Conservation (phyloP, 2,113 vertebrate species). For the Lagopus leucura region DNA sequence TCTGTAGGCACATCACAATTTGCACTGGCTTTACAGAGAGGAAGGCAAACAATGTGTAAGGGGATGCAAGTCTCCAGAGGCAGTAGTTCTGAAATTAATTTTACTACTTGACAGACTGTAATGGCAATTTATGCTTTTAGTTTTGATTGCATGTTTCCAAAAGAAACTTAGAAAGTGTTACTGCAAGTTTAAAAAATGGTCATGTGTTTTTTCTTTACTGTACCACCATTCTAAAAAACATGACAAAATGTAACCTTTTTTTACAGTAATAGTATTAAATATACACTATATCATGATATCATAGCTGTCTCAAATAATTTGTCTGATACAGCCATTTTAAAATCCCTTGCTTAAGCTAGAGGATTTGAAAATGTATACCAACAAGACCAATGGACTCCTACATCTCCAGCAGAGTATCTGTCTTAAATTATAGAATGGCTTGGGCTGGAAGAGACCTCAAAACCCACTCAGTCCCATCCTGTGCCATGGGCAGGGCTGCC, state of each 20-base stretch:
- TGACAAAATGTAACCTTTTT: not conserved
- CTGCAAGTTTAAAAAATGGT: not conserved
- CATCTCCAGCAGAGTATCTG: not conserved
- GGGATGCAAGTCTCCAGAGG: not conserved
- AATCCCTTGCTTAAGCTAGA: not conserved
- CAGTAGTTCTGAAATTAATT: not conserved
- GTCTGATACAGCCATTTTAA: not conserved
- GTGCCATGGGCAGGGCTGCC: too few species aligned
- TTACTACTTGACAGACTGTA: not conserved
- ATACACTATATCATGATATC: not conserved
- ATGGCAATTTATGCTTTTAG: not conserved
- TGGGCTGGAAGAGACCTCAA: too few species aligned
- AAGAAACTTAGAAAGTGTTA: not conserved
- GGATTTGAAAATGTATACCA: not conserved
- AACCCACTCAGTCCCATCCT: too few species aligned
- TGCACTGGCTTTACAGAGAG: not conserved
- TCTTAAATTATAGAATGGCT: not conserved
- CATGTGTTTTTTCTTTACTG: not conserved
- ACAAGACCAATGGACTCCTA: not conserved
- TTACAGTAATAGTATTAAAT: not conserved
- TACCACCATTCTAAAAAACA: not conserved
- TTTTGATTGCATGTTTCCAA: not conserved
- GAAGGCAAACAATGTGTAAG: not conserved
- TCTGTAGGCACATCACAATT: not conserved
- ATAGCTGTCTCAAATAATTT: not conserved